Evolutionary conservation across 2,797 vertebrate species (phyloP).

Genomic region (Adrianichthys oophorus): DNA sequence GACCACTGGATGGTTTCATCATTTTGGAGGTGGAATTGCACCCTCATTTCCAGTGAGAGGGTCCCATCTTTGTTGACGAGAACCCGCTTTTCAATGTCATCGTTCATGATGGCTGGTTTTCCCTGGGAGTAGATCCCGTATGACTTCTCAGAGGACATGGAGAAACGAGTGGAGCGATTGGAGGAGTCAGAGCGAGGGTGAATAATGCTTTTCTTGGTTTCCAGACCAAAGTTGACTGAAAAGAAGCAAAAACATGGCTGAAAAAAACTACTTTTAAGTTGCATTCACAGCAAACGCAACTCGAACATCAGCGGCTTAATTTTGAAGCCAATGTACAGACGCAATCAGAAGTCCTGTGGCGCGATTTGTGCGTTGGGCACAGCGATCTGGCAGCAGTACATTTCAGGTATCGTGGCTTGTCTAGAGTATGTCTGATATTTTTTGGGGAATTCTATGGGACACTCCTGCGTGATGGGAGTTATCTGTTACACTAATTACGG

Average conservation of each 20-base stretch:
- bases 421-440: too few species aligned
- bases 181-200: conserved; percentile 85
- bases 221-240: conserved; percentile 87
- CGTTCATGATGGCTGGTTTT: conserved; percentile 66
- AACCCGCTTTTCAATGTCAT: conserved; percentile 87
- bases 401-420: too few species aligned
- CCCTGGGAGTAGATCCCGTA: conserved; percentile 53
- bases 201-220: conserved; percentile 89
- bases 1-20: conserved; percentile 85
- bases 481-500: too few species aligned
- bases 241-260: conserved; percentile 16
- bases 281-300: too few species aligned
- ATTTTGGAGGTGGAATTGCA: conserved; percentile 85
- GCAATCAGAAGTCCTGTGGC: too few species aligned
- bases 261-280: not conserved
- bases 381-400: too few species aligned
- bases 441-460: too few species aligned
- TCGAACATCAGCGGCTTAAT: too few species aligned
- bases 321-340: too few species aligned
- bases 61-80: conserved; percentile 88
- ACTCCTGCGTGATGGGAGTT: too few species aligned
- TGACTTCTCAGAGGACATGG: conserved; percentile 83
- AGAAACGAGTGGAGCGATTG: conserved; percentile 77
- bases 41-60: conserved; percentile 91
- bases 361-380: too few species aligned